A percentile compares a stretch with the other conserved stretches of the same genome.
phyloP scores from a whole-genome alignment of 2,797 vertebrate species.

The Esox masquinongy region DNA sequence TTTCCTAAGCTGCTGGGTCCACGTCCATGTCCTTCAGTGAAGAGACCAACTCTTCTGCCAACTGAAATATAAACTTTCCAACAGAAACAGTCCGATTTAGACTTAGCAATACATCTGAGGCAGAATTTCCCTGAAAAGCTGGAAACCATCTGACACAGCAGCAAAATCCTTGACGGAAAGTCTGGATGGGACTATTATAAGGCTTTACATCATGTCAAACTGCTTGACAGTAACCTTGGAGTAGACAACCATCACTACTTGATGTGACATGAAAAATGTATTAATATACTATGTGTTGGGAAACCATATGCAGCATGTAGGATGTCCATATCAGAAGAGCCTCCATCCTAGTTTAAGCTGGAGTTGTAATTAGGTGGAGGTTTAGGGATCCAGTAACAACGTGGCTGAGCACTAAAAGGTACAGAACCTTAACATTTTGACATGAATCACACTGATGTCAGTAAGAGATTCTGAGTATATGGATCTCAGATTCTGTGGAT shows the following conservation, averaged over 20 bases:
- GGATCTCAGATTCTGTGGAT: neutral
- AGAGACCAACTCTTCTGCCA: slow-evolving; percentile 44
- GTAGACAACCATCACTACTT: neutral
- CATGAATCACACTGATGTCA: neutral
- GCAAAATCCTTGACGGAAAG: slow-evolving; percentile 28
- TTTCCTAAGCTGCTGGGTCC: slow-evolving; percentile 22
- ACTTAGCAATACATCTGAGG: slow-evolving; percentile 49
- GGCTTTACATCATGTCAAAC: neutral
- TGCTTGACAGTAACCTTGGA: neutral
- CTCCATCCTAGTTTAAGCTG: too few species aligned
- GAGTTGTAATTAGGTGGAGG: too few species aligned
- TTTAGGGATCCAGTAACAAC: too few species aligned
- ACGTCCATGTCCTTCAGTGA: slow-evolving; percentile 47
- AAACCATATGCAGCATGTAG: neutral
- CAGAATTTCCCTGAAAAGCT: slow-evolving; percentile 45
- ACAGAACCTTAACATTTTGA: neutral
- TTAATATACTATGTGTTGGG: neutral
- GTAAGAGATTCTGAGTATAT: neutral
- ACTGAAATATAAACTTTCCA: slow-evolving; percentile 63
- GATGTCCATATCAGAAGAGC: neutral
- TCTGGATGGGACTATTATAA: slow-evolving; percentile 27
- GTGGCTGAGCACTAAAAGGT: neutral
- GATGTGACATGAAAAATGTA: neutral
- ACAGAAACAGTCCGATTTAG: slow-evolving; percentile 51
- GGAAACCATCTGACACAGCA: slow-evolving; percentile 55